Base-by-base conservation (phyloP, 1,140 invertebrate species). In the Phymorhynchus buccinoides region DNA sequence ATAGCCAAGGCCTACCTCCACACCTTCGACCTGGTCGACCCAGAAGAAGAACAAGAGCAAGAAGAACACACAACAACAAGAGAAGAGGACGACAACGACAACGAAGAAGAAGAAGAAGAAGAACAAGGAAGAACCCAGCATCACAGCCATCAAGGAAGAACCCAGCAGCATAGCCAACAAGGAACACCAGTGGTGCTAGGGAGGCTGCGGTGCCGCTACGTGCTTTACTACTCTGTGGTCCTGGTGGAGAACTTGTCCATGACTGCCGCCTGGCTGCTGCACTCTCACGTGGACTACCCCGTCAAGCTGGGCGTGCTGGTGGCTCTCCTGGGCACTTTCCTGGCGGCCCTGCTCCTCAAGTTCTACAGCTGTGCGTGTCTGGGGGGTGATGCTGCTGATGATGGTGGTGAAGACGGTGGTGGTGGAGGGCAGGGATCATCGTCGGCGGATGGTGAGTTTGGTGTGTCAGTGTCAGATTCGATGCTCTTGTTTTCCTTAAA, bases 211-310 rank as follows among this genome's bases (percentile, higher is more conserved):
- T 86, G 85, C 52, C 83, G 77, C 42, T 86, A 86, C 56, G 85
- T 86, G 39, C 27, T 82, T 1, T 84, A 71, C 75, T 87, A 87
- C 77, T 78, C 86, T 3, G 12, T 85, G 30, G 84, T 87, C 7
- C 73, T 87, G n/a, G 83, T 87, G 68, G 86, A 87, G 80, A 87
- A 87, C 80, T 56, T 87, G 27, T 41, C 81, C 80, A 87, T 87
- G 86, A 71, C 75, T 32, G 86, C 86, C 41, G 68, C 82, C n/a
- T 87, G 86, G 86, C n/a, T 87, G 37, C 41, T 87, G 42, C 48
- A 41, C 66, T 84, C 86, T 0, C 48, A 52, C 30, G 39, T 52
- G 48, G 84, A 80, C 18, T 84, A 87, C 75, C 37, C 80, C 7
- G 62, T 73, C 52, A 87, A 85, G 77, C 56, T 87, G 32, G n/a